Base-by-base conservation (phyloP, 2,113 vertebrate species). In the Okapia johnstoni region DNA sequence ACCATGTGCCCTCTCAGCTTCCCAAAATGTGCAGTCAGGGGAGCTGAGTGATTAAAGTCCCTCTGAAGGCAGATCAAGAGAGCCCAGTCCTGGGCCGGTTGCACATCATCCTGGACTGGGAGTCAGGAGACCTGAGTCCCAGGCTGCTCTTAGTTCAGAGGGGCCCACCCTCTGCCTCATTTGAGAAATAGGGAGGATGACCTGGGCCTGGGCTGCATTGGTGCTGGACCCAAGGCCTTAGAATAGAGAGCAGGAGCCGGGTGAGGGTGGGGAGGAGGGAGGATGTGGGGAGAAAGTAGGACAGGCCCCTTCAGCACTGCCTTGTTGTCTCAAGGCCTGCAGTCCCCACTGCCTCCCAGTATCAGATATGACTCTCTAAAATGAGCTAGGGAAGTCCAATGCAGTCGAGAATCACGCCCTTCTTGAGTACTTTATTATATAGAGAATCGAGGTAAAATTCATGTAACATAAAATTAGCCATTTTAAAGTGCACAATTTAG, bases 391-490 rank as follows among this genome's bases (percentile, higher is more conserved):
- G 85, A 79, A 25, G 46, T 12, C 55, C 43, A 4, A 1, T 48
- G 81, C 30, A 36, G 21, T 5, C 21, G 48, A 48, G 40, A 43
- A 12, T 73, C 57, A 88, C 11, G 19, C 66, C 25, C 80, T 77
- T 66, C 66, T 66, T 54, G 16, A 87, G 52, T 19, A n/a, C 54
- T 60, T 85, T 83, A 16, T 83, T 58, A 46, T 15, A 43, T 23
- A 60, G 83, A 66, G 63, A 88, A 80, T 58, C 21, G 5, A 57
- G 28, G 40, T 90, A 48, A 83, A 88, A 63, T 92, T 80, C 52
- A 73, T 26, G 4, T 83, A 16, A 63, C 63, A n/a, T 91, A n/a
- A 57, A 88, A 83, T 81, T 55, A 94, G 58, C 77, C 70, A 60
- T 79, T 77, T 85, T 55, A 86, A 79, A 94, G 84, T 54, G 9